Evolutionary conservation across 2,888 invertebrate species (phyloP).

Genomic region (Thymelicus acteon): DNA sequence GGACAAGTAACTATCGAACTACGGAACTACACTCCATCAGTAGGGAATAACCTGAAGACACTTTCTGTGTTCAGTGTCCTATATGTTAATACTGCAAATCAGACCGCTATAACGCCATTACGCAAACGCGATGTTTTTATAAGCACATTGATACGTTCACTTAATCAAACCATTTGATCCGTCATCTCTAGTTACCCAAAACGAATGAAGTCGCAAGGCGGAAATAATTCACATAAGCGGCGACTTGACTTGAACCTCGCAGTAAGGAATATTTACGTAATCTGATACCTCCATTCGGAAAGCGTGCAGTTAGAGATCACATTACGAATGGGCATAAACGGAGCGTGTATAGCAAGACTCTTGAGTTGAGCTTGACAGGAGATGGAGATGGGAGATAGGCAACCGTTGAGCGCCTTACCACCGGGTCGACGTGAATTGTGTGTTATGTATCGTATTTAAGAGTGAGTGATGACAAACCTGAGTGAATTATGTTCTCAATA

Average conservation of each 20-base stretch:
- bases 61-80: too few relatives aligned
- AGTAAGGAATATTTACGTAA: conserved; percentile 42
- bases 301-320: conserved; percentile 42
- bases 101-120: too few relatives aligned
- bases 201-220: conserved; percentile 47
- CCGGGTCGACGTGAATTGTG: neutral
- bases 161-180: conserved; percentile 28
- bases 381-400: conserved; percentile 25
- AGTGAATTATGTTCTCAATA: too few relatives aligned
- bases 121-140: neutral
- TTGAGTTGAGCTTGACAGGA: conserved; percentile 18
- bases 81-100: too few relatives aligned
- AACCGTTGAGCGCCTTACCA: conserved; percentile 17
- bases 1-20: too few relatives aligned
- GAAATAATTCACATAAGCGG: conserved; percentile 55
- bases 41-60: too few relatives aligned
- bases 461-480: too few relatives aligned
- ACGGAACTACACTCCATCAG: too few relatives aligned
- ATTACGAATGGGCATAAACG: conserved; percentile 45
- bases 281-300: conserved; percentile 47
- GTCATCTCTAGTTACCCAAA: conserved; percentile 15
- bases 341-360: conserved; percentile 37
- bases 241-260: neutral
- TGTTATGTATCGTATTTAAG: too few relatives aligned
- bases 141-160: neutral